Percentiles rank a stretch among this genome's conserved stretches.
These are phyloP conservation scores for Teleopsis dalmanni DNA, from an alignment of 1,140 invertebrate species.

Conservation along the genomic window DNA sequence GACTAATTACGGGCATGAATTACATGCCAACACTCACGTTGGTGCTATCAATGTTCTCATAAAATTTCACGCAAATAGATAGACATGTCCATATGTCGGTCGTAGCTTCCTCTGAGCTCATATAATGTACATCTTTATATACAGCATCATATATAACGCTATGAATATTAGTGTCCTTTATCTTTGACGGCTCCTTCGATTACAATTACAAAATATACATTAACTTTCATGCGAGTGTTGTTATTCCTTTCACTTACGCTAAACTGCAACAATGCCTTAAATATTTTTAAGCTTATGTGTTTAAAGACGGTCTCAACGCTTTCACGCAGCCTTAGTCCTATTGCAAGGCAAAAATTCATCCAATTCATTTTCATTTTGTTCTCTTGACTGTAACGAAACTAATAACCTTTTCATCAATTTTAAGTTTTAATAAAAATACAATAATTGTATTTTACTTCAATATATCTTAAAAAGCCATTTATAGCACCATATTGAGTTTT, in stretches of 20 bases:
- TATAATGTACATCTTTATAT: constrained; percentile 10
- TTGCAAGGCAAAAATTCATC: constrained; percentile 12
- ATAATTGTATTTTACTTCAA: constrained; percentile 4
- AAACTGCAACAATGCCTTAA: constrained; percentile 1
- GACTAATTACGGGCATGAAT: background rate
- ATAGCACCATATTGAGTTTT: constrained; percentile 10
- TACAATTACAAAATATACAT: background rate
- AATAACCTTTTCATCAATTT: background rate
- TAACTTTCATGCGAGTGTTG: background rate
- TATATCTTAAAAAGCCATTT: constrained; percentile 10
- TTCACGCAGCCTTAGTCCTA: constrained; percentile 9
- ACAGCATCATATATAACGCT: constrained; percentile 13
- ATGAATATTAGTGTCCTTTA: constrained; percentile 11
- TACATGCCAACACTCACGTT: constrained; percentile 6
- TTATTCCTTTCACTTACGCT: constrained; percentile 2
- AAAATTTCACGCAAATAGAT: constrained; percentile 10
- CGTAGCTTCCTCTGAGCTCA: constrained; percentile 4
- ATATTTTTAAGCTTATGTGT: constrained; percentile 10
- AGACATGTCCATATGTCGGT: constrained; percentile 11
- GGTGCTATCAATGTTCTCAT: constrained; percentile 9
- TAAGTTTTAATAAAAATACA: background rate
- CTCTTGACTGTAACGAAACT: background rate
- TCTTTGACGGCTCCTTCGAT: constrained; percentile 4
- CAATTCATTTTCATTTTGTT: background rate
- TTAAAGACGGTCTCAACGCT: constrained; percentile 12